phyloP scores from a whole-genome alignment of 2,888 invertebrate genomes.

The Dioctria linearis region DNA sequence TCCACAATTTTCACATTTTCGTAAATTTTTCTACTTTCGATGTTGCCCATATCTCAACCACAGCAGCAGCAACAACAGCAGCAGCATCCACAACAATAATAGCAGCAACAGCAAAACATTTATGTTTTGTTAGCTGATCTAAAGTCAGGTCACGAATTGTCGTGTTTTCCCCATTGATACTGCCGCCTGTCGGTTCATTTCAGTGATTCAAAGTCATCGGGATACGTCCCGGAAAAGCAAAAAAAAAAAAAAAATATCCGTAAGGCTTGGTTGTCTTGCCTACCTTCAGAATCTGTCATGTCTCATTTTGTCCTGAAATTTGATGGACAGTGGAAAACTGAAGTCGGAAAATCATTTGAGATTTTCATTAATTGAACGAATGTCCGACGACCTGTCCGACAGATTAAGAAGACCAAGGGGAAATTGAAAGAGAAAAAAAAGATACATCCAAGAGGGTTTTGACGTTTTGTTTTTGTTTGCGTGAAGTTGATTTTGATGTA shows the following conservation, averaged over 20 bases:
- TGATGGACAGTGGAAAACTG: constrained; percentile 46
- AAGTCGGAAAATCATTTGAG: constrained; percentile 46
- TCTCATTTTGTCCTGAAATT: constrained; percentile 37
- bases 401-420: not conserved
- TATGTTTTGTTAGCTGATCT: not conserved
- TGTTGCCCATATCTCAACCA: not conserved
- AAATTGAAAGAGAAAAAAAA: not conserved
- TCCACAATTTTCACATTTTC: not conserved
- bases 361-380: constrained; percentile 50
- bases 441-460: constrained; percentile 18
- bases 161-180: constrained; percentile 42
- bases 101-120: too few relatives aligned
- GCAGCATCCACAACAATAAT: not conserved
- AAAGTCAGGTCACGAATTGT: constrained; percentile 41
- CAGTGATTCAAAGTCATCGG: constrained; percentile 27
- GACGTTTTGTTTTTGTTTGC: not conserved
- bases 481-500: not conserved
- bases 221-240: not conserved
- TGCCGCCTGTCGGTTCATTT: constrained; percentile 30
- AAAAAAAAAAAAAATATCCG: not conserved
- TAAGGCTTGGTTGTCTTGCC: constrained; percentile 16
- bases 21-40: not conserved
- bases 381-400: constrained; percentile 14
- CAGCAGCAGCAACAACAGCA: not conserved
- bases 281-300: constrained; percentile 39